Base-by-base conservation (phyloP, 2,113 vertebrate genomes). In the Atlantisia rogersi region DNA sequence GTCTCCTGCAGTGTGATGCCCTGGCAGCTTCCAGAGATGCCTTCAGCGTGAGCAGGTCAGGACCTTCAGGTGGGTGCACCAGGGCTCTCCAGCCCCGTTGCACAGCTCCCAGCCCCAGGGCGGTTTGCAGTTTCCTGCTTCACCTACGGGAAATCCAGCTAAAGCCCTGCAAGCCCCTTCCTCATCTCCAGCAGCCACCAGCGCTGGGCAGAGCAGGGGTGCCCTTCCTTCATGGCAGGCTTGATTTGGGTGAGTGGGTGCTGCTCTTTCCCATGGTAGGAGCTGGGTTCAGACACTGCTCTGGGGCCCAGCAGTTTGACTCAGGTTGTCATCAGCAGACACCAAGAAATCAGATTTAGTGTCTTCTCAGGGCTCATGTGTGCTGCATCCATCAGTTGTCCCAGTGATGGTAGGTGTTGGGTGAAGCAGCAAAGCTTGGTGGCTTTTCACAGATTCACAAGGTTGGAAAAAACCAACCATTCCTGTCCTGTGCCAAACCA, bases 1-100 rank as follows among this genome's bases (percentile, higher is more conserved):
- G 78, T 22, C 81, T 87, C 77, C 60, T 8, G 20, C 60, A 19
- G 70, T 1, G 1, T 3, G 42, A 63, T 64, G 68, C 64, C 64
- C 39, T 1, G 1, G 19, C 1, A 58, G 50, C 50, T 77, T 22
- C 19, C 76, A 11, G 71, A 15, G 59, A 50, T 40, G 44, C 35
- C 50, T 76, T 35, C 63, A 29, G 16, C 1, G 2, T 5, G 32
- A 31, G 50, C 3, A 0, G 46, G 22, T 9, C 5, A 3, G 9
- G 35, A 28, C 13, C 14, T 44, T 65, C 56, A 1, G 5, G 6
- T 29, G 53, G 21, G 42, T 15, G 12, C 42, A 32, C 24, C 0
- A 0, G 7, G 71, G 15, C 24, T 8, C 40, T 56, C 15, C 56
- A 3, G 37, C 4, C 40, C 56, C 2, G 1, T 31, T 22, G 29